These are phyloP conservation scores for Pygathrix nemaeus DNA, from an alignment of 2,113 vertebrate species.

Conservation along the genomic window DNA sequence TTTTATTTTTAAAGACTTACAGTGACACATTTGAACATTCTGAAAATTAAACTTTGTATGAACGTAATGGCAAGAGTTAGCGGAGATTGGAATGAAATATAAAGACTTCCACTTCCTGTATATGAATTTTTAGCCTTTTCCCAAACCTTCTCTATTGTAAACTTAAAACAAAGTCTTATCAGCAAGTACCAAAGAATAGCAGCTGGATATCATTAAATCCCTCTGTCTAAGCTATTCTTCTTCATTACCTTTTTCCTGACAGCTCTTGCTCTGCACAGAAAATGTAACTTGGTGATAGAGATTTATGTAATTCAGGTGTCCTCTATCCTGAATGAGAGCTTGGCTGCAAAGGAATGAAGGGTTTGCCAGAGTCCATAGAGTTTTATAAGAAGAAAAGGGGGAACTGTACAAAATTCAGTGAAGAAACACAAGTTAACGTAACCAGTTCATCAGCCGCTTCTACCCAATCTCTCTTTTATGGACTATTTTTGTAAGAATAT, in stretches of 20 bases:
- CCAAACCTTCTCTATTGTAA: conserved; percentile 86
- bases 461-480: not conserved
- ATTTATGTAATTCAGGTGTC: conserved; percentile 94
- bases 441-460: conserved; percentile 34
- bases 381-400: conserved; percentile 55
- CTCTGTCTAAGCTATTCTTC: conserved; percentile 94
- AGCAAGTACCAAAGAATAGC: conserved; percentile 87
- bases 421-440: conserved; percentile 50
- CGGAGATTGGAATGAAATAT: conserved; percentile 85
- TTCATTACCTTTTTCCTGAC: conserved; percentile 92
- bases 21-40: conserved; percentile 52
- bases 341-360: conserved; percentile 53
- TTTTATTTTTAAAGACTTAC: conserved; percentile 56
- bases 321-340: conserved; percentile 85
- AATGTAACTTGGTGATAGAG: conserved; percentile 93
- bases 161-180: conserved; percentile 88
- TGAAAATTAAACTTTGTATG: conserved; percentile 80
- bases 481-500: conserved; percentile 11
- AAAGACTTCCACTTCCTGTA: conserved; percentile 85
- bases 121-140: conserved; percentile 85
- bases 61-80: conserved; percentile 80
- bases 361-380: conserved; percentile 64
- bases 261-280: conserved; percentile 90
- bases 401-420: conserved; percentile 46
- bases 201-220: conserved; percentile 95